These are phyloP conservation scores for Kryphioiulus occultus DNA, from an alignment of 2,888 invertebrate species.

Conservation along the genomic window DNA sequence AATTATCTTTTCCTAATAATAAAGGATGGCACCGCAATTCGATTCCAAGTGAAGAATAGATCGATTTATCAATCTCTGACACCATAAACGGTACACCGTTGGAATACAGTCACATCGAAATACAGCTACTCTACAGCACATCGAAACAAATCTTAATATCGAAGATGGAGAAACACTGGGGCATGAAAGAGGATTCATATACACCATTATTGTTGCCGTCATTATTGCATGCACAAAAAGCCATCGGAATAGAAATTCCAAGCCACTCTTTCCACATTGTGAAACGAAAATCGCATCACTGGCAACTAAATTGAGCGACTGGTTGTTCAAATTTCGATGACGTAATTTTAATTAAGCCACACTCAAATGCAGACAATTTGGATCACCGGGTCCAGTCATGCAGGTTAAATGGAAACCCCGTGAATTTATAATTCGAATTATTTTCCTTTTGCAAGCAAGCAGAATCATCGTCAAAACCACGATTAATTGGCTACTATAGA, in stretches of 20 bases:
- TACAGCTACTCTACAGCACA: background rate
- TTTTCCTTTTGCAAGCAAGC: background rate
- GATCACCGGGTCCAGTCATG: background rate
- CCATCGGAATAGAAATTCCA: background rate
- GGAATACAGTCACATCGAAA: conserved; percentile 6
- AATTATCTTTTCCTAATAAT: too few species aligned
- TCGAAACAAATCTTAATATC: background rate
- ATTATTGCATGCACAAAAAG: conserved; percentile 35
- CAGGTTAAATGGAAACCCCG: background rate
- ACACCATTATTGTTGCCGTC: conserved; percentile 3
- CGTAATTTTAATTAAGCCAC: background rate
- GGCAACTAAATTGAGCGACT: background rate
- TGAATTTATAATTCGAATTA: background rate
- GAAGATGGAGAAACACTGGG: background rate
- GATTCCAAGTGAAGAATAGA: conserved; percentile 22
- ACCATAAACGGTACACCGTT: conserved; percentile 22
- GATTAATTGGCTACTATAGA: background rate
- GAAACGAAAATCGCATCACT: background rate
- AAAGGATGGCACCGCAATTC: background rate
- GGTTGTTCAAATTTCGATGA: background rate
- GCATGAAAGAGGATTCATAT: background rate
- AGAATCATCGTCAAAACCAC: background rate
- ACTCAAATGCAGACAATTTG: background rate
- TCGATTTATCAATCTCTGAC: conserved; percentile 22
- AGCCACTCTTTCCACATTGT: background rate